phyloP scores from a whole-genome alignment of 2,888 invertebrate genomes.

The Miltochrista miniata region DNA sequence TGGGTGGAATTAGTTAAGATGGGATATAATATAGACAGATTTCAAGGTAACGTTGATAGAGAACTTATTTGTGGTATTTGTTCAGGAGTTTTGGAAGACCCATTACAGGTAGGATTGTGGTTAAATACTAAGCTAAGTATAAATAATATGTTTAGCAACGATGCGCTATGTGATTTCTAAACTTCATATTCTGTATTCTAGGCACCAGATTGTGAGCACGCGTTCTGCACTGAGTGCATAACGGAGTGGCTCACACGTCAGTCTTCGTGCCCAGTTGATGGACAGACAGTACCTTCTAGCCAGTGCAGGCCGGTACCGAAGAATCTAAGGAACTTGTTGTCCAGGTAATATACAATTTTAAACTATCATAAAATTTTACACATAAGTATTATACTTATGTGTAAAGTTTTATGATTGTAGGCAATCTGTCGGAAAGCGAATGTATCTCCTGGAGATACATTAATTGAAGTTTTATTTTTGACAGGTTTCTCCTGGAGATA shows the following conservation, averaged over 20 bases:
- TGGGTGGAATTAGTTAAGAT: conserved; percentile 76
- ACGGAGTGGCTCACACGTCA: conserved; percentile 97
- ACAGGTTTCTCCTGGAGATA: no score
- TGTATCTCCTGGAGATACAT: no score
- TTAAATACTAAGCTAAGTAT: neutral
- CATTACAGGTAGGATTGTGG: conserved; percentile 92
- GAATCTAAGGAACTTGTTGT: neutral
- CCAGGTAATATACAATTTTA: conserved; percentile 16
- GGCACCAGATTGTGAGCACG: conserved; percentile 98
- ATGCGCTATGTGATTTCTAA: conserved; percentile 3
- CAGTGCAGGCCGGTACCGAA: conserved; percentile 85
- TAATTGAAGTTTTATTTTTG: no score
- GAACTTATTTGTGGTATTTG: conserved; percentile 98
- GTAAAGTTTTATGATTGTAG: no score
- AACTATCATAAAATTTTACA: conserved; percentile 20
- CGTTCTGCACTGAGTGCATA: conserved; percentile 97
- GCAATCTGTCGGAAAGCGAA: no score
- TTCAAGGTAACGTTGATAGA: conserved; percentile 98
- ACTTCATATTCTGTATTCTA: conserved; percentile 54
- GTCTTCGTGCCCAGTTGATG: conserved; percentile 97
- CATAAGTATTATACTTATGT: no score
- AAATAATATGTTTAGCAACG: neutral
- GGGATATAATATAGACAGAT: conserved; percentile 97
- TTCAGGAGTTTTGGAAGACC: conserved; percentile 97
- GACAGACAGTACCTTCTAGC: conserved; percentile 94